These are phyloP conservation scores for Pomatorhinus ruficollis DNA, from an alignment of 2,113 vertebrate species.

Conservation along the genomic window DNA sequence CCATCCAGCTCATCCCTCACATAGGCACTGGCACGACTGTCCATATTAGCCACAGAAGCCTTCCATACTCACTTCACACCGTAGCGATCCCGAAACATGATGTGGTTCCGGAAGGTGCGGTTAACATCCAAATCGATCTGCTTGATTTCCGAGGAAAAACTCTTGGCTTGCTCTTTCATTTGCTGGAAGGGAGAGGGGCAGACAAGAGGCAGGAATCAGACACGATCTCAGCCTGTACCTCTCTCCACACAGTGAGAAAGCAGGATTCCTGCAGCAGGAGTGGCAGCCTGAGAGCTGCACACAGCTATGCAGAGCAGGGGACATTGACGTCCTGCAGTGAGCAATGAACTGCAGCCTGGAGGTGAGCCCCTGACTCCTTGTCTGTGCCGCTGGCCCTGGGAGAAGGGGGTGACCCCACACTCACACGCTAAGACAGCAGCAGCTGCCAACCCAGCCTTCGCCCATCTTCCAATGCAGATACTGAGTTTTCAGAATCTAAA, in stretches of 20 bases:
- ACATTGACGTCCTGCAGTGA: background rate
- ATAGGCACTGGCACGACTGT: accelerated
- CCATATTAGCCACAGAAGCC: accelerated
- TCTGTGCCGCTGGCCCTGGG: background rate
- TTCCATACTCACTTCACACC: constrained; percentile 85
- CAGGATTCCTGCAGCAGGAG: background rate
- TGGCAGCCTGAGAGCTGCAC: background rate
- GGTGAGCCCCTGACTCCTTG: background rate
- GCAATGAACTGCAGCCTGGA: background rate
- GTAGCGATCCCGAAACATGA: constrained; percentile 93
- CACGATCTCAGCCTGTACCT: background rate
- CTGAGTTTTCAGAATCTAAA: background rate
- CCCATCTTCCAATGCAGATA: background rate
- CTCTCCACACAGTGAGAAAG: background rate
- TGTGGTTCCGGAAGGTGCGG: constrained; percentile 92
- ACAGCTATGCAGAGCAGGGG: background rate
- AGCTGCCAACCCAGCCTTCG: background rate
- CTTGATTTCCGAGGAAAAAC: constrained; percentile 87
- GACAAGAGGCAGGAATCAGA: background rate
- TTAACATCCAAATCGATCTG: constrained; percentile 93
- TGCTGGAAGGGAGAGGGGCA: constrained; percentile 64
- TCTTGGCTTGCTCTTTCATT: constrained; percentile 89
- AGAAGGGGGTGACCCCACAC: background rate
- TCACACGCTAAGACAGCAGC: accelerated
- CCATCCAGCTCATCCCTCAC: background rate